Evolutionary conservation across 1,140 invertebrate genomes (phyloP).

Genomic region (Drosophila subobscura): DNA sequence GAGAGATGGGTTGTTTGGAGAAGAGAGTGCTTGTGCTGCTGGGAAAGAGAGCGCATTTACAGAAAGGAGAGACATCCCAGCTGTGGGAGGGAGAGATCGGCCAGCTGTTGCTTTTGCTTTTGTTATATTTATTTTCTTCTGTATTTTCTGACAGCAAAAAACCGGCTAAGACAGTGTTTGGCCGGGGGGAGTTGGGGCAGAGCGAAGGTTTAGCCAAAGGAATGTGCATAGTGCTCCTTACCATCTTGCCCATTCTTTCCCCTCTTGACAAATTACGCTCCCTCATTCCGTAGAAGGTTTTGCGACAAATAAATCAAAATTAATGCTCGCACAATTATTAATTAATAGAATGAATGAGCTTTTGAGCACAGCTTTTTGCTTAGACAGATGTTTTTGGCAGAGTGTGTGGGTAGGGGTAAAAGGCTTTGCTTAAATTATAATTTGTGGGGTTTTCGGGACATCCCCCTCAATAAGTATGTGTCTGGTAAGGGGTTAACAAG

Average conservation of each 20-base stretch:
- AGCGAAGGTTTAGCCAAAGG: slow-evolving; percentile 6
- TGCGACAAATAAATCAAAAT: slow-evolving; percentile 72
- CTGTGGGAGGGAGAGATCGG: slow-evolving; percentile 36
- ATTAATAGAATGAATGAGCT: slow-evolving; percentile 76
- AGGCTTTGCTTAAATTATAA: slow-evolving; percentile 37
- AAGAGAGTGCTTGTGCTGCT: too few species aligned
- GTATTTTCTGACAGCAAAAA: slow-evolving; percentile 20
- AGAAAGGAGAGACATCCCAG: neutral
- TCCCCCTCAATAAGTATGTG: slow-evolving; percentile 65
- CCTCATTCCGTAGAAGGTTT: slow-evolving; percentile 19
- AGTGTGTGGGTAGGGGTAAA: neutral
- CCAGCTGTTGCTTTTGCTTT: slow-evolving; percentile 71
- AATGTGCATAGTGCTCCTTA: slow-evolving; percentile 19
- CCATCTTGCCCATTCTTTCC: slow-evolving; percentile 16
- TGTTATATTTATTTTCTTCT: slow-evolving; percentile 40
- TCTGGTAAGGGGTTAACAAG: neutral
- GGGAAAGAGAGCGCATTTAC: neutral
- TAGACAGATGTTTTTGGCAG: slow-evolving; percentile 44
- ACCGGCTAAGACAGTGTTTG: slow-evolving; percentile 16
- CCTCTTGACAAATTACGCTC: slow-evolving; percentile 40
- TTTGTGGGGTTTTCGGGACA: slow-evolving; percentile 57
- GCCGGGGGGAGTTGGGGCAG: neutral
- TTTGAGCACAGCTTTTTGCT: slow-evolving; percentile 33
- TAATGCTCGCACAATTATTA: slow-evolving; percentile 76
- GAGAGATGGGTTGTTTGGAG: neutral